Conservation (phyloP, 2,113 vertebrate species). For the Lophius piscatorius region DNA sequence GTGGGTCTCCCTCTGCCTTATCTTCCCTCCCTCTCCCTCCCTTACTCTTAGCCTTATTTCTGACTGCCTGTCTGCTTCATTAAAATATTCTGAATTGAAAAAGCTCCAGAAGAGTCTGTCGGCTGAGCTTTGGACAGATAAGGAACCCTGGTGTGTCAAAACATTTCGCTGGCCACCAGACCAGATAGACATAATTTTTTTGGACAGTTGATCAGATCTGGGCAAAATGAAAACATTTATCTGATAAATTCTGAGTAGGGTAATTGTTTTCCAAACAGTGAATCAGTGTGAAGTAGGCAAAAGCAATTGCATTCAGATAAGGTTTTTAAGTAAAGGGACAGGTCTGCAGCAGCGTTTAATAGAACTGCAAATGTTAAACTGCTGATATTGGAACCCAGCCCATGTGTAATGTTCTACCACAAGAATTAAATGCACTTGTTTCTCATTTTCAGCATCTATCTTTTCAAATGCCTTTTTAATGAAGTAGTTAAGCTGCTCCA, state of each 20-base stretch:
- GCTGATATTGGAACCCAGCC: constrained; percentile 42
- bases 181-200: constrained; percentile 29
- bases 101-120: constrained; percentile 85
- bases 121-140: constrained; percentile 86
- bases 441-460: constrained; percentile 59
- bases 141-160: constrained; percentile 83
- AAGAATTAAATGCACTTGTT: constrained; percentile 56
- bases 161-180: constrained; percentile 81
- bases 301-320: too few species aligned
- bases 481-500: constrained; percentile 68
- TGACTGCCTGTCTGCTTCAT: constrained; percentile 90
- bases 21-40: constrained; percentile 51
- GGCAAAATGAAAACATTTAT: constrained; percentile 11
- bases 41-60: constrained; percentile 77
- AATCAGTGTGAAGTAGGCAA: not conserved
- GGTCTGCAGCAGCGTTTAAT: constrained; percentile 18
- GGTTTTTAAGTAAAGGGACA: too few species aligned
- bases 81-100: constrained; percentile 92
- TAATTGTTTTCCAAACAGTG: too few species aligned
- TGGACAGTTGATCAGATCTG: constrained; percentile 32
- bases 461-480: constrained; percentile 78
- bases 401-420: constrained; percentile 48
- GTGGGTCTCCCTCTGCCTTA: constrained; percentile 60
- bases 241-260: too few species aligned
- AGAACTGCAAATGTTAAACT: constrained; percentile 16